Conservation (phyloP, 2,888 invertebrate species). For the Acronicta alni region DNA sequence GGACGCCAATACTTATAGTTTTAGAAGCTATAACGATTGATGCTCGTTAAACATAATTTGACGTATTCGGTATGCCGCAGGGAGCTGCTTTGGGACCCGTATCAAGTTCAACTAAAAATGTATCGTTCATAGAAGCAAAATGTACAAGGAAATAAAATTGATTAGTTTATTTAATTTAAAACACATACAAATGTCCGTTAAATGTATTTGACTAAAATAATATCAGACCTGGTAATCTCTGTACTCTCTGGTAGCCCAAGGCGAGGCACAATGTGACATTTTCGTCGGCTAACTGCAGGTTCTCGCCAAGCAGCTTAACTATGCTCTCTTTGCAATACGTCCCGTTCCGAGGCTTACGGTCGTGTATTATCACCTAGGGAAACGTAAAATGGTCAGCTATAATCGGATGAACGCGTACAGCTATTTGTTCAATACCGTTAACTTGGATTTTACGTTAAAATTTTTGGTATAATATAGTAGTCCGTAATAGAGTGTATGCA, state of each 20-base stretch:
- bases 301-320: slow-evolving; percentile 84
- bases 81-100: slow-evolving; percentile 13
- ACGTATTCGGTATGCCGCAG: background rate
- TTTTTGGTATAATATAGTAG: slow-evolving; percentile 3
- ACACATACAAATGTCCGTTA: background rate
- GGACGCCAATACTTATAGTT: too few species aligned
- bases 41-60: background rate
- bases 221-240: slow-evolving; percentile 80
- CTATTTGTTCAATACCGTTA: slow-evolving; percentile 19
- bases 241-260: slow-evolving; percentile 85
- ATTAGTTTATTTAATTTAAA: background rate
- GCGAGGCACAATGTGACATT: slow-evolving; percentile 85
- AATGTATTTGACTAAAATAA: background rate
- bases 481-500: background rate
- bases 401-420: slow-evolving; percentile 35
- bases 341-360: slow-evolving; percentile 85
- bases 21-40: background rate
- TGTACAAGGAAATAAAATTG: background rate
- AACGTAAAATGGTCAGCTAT: slow-evolving; percentile 42
- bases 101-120: background rate
- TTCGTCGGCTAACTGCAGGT: slow-evolving; percentile 84
- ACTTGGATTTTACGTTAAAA: slow-evolving; percentile 1
- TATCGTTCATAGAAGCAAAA: background rate
- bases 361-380: slow-evolving; percentile 84
- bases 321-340: slow-evolving; percentile 86